A percentile compares a stretch with the other conserved stretches of the same genome.
phyloP scores from a whole-genome alignment of 2,888 invertebrate genomes.

The Chloroclysta siterata region DNA sequence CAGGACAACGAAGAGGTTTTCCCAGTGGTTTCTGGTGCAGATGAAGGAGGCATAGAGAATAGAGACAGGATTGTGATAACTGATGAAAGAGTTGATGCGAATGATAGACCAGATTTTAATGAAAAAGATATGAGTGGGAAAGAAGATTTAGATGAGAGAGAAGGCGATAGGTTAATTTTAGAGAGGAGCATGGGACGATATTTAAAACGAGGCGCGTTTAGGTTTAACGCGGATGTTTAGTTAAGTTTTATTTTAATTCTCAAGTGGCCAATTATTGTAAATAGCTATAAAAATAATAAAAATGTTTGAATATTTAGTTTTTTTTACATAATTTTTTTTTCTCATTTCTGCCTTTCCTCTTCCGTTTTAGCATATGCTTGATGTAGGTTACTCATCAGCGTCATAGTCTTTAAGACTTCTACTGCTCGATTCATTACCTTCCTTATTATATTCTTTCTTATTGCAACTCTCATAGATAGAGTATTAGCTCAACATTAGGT shows the following conservation, averaged over 20 bases:
- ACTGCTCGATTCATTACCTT: too few species aligned
- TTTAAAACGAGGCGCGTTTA: slow-evolving; percentile 60
- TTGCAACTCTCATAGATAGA: too few species aligned
- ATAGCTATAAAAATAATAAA: slow-evolving; percentile 25
- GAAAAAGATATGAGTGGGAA: slow-evolving; percentile 8
- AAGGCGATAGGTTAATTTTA: slow-evolving; percentile 56
- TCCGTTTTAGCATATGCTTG: too few species aligned
- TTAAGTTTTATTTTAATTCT: slow-evolving; percentile 27
- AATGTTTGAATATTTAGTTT: background rate
- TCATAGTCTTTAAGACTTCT: too few species aligned
- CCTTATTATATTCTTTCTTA: too few species aligned
- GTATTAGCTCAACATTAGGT: too few species aligned
- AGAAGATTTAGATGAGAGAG: slow-evolving; percentile 18
- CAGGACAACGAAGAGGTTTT: slow-evolving; percentile 49
- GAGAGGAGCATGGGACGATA: slow-evolving; percentile 65
- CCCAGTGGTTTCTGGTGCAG: slow-evolving; percentile 44
- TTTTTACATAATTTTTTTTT: background rate
- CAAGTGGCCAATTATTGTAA: slow-evolving; percentile 41
- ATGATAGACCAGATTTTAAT: slow-evolving; percentile 8
- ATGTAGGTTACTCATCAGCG: too few species aligned
- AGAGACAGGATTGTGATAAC: slow-evolving; percentile 38
- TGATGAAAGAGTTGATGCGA: slow-evolving; percentile 23
- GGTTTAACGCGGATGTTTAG: slow-evolving; percentile 60
- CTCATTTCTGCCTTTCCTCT: too few species aligned
- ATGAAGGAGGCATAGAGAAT: slow-evolving; percentile 41